Evolutionary conservation across 2,113 vertebrate genomes (phyloP), one percentile per base, ranked within the genome.

Genomic region (Mormyrus iriodes): DNA sequence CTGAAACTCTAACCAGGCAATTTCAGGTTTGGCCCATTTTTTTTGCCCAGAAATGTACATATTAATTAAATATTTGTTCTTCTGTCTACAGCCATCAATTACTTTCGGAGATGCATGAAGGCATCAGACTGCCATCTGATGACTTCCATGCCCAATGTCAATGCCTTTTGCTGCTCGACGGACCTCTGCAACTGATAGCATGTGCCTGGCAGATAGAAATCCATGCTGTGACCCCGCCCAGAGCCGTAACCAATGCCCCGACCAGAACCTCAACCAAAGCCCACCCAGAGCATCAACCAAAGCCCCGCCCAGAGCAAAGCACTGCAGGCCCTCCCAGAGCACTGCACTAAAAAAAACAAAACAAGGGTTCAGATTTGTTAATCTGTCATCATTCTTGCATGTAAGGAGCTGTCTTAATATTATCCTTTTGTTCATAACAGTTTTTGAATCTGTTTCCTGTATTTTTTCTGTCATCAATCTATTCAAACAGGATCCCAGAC

Each of bases 91-190:
- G 85, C 4, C 5, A 5, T 86, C 13, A 39, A 52, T 35, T 53
- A 53, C 31, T 86, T 86, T 9, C 13, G 1, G 51, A 86, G 85
- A 35, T 86, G 85, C 85, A 86, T 86, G 85, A 86, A 86, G 49
- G 10, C 27, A 0, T 53, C 85, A 39, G 85, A 86, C 48, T 86
- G 85, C 27, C 7, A 4, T 7, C 48, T 86, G 27, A 27, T 86
- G 49, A 8, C 2, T 0, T 19, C 24, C 13, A 0, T 86, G 4
- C 85, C 48, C 12, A 86, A 35, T 49, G n/a, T 86, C 27, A 53
- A 2, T 86, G 85, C 85, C 49, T 17, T 15, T 12, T 86, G 85
- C n/a, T 86, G 85, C 85, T 17, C 48, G 4, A 0, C 6, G 1
- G 51, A 86, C 17, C 85, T 51, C 85, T 86, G 85, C 49, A 86